Percentiles rank a stretch among this genome's conserved stretches.
Evolutionary conservation across 2,797 vertebrate genomes (phyloP).

Genomic region (Somateria mollissima): DNA sequence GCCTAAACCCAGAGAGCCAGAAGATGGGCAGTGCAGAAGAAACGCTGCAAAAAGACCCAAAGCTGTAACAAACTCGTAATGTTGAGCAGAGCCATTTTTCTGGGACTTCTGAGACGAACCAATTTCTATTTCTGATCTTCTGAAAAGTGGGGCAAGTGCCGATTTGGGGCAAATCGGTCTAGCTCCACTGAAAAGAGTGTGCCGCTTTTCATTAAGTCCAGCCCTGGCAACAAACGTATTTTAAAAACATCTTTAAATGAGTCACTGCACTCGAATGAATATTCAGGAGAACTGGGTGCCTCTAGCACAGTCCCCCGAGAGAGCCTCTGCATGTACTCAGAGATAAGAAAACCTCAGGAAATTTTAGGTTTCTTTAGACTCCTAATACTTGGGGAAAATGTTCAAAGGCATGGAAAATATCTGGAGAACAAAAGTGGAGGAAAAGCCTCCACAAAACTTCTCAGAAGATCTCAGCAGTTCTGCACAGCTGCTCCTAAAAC

Average conservation of each 20-base stretch:
- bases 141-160: constrained; percentile 44
- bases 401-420: constrained; percentile 15
- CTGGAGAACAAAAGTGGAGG: not conserved
- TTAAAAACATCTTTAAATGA: constrained; percentile 19
- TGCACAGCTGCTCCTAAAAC: not conserved
- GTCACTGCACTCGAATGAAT: not conserved
- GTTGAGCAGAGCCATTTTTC: constrained; percentile 36
- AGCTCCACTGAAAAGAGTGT: not conserved
- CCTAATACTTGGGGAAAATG: not conserved
- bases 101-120: constrained; percentile 31
- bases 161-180: constrained; percentile 6
- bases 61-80: not conserved
- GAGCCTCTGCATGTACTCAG: not conserved
- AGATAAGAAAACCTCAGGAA: constrained; percentile 41
- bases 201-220: not conserved
- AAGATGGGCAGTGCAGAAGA: not conserved
- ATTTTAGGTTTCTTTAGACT: constrained; percentile 8
- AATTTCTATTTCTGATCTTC: constrained; percentile 49
- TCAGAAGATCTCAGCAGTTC: not conserved
- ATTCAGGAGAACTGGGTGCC: constrained; percentile 11
- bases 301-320: not conserved
- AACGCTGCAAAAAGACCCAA: not conserved
- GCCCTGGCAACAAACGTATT: not conserved
- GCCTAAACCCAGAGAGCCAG: not conserved
- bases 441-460: not conserved